phyloP scores from a whole-genome alignment of 2,113 vertebrate genomes.

The Jaculus jaculus region DNA sequence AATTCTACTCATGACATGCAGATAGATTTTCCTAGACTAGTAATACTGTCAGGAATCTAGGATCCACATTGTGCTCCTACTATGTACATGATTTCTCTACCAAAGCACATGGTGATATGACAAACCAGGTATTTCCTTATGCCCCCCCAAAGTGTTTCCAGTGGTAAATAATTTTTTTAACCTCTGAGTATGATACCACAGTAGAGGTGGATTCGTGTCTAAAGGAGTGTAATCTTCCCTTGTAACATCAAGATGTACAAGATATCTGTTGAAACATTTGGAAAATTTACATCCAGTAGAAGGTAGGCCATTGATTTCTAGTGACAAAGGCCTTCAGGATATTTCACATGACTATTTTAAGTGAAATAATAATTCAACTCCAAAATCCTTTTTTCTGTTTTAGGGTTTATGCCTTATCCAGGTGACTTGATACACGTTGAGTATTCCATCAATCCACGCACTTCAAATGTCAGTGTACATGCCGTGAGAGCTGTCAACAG shows the following conservation, averaged over 20 bases:
- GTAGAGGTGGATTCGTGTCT: too few species aligned
- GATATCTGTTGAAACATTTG: neutral
- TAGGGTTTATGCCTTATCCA: conserved; percentile 90
- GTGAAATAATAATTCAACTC: neutral
- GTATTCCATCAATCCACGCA: conserved; percentile 85
- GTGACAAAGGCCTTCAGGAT: neutral
- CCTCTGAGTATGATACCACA: neutral
- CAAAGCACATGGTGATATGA: neutral
- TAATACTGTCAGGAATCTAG: neutral
- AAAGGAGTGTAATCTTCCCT: too few species aligned
- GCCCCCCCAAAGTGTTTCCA: neutral
- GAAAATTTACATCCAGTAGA: neutral
- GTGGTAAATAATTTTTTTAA: neutral
- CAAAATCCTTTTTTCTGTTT: neutral
- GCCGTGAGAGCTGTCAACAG: conserved; percentile 89
- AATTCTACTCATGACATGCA: neutral
- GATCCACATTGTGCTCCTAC: neutral
- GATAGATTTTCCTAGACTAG: neutral
- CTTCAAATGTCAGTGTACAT: conserved; percentile 85
- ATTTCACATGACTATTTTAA: neutral
- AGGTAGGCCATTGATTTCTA: neutral
- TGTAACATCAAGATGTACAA: too few species aligned
- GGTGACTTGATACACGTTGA: conserved; percentile 93
- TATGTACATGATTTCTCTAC: neutral
- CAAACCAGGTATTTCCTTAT: neutral